Conservation (phyloP, 2,888 invertebrate species). For the Heliconius erato region DNA sequence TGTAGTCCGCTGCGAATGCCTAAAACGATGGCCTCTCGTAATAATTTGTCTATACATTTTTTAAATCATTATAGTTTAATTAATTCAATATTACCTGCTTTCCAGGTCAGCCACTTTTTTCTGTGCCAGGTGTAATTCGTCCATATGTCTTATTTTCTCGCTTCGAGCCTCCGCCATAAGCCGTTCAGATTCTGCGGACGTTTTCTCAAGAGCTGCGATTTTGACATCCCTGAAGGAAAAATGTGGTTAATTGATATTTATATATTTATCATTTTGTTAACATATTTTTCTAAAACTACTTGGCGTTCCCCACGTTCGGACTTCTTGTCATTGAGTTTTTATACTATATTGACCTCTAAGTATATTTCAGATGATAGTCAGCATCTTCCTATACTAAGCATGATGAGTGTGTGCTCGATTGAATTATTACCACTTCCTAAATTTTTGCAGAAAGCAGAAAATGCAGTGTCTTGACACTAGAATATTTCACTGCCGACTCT, state of each 20-base stretch:
- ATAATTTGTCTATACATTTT: too few species aligned
- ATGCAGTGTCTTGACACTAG: too few species aligned
- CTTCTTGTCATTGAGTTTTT: background rate
- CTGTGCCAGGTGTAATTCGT: slow-evolving; percentile 94
- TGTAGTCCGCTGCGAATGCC: too few species aligned
- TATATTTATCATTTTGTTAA: background rate
- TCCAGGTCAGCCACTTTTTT: slow-evolving; percentile 94
- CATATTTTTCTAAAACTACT: background rate
- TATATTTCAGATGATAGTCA: background rate
- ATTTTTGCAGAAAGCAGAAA: too few species aligned
- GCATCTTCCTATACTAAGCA: too few species aligned
- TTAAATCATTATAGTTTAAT: too few species aligned
- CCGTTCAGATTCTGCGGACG: slow-evolving; percentile 93
- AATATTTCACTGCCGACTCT: too few species aligned
- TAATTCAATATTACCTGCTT: slow-evolving; percentile 86
- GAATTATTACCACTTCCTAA: too few species aligned
- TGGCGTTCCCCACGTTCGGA: background rate
- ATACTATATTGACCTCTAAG: background rate
- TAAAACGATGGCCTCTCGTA: too few species aligned
- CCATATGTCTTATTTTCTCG: slow-evolving; percentile 95
- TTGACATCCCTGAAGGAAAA: slow-evolving; percentile 89
- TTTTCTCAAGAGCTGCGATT: slow-evolving; percentile 93
- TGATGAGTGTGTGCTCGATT: too few species aligned
- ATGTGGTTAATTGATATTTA: background rate
- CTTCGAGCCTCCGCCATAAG: slow-evolving; percentile 94